Evolutionary conservation across 2,113 vertebrate genomes (phyloP), one percentile per base, ranked within the genome.

Genomic region (Tragelaphus buxtoni): DNA sequence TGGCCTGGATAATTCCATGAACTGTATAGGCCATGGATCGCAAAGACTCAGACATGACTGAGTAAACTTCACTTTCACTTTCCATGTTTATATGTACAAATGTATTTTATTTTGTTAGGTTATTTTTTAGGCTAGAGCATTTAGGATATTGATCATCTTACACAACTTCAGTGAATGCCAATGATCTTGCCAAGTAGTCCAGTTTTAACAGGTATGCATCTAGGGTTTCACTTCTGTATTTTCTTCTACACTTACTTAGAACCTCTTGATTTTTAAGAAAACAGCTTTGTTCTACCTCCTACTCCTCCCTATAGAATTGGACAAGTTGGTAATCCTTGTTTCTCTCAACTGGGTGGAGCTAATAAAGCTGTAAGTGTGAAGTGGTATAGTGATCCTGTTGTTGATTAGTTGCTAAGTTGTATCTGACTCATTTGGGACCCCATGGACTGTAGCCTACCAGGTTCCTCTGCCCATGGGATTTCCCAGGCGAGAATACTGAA

Each of bases 31-130:
- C n/a, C 65, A 22, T 69, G 63, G 18, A 35, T 20, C 9, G 0
- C 63, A 69, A 69, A 35, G n/a, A 69, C n/a, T 69, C 0, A 0
- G n/a, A 35, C n/a, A 69, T 1, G 9, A 35, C 65, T 69, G n/a
- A 35, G n/a, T 69, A 69, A 69, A 69, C n/a, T 35, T 69, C 65
- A 35, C 63, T 69, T 69, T 69, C 18, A 69, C n/a, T 88, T 93
- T 76, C 32, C 1, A 18, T 35, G 47, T 55, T 55, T 76, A 58
- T 6, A 30, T 20, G 18, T 69, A 69, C n/a, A 42, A n/a, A 80
- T 20, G 17, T n/a, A 74, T 74, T 30, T 49, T 81, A 90, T 83
- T 84, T 90, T 63, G 45, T 53, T 49, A 28, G 58, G 7, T 42
- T 51, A 51, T 30, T 74, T 91, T 26, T 91, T n/a, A 95, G 39